Conservation (phyloP, 1,140 invertebrate genomes). For the Nymphalis io region DNA sequence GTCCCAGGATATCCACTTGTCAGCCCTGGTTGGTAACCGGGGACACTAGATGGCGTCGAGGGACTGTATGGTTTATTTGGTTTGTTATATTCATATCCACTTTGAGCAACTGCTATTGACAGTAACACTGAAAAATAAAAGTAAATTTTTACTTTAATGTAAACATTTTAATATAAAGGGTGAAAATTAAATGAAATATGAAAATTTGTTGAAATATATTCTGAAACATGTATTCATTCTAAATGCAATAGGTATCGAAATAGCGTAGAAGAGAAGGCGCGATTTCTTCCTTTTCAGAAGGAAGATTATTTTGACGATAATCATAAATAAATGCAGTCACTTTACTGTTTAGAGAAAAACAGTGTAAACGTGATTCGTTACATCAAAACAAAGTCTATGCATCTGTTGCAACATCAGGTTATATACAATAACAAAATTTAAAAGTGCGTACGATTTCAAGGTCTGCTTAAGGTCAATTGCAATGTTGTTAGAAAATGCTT, state of each 20-base stretch:
- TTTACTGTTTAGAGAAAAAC: neutral
- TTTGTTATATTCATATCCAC: conserved; percentile 81
- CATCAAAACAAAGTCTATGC: neutral
- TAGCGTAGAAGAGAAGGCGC: too few relatives aligned
- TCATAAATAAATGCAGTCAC: too few relatives aligned
- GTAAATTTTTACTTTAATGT: neutral
- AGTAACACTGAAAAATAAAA: conserved; percentile 64
- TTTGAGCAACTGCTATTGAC: conserved; percentile 66
- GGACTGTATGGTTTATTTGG: conserved; percentile 77
- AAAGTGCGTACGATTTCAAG: conserved; percentile 6
- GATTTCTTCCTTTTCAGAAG: too few relatives aligned
- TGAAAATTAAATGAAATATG: too few relatives aligned
- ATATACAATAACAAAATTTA: neutral
- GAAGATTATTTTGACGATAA: too few relatives aligned
- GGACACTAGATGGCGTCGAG: conserved; percentile 48
- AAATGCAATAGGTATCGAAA: too few relatives aligned
- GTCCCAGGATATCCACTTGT: conserved; percentile 47
- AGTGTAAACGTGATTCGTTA: neutral
- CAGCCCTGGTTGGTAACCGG: conserved; percentile 48
- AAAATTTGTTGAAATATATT: too few relatives aligned
- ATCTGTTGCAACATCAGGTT: neutral
- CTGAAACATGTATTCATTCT: too few relatives aligned
- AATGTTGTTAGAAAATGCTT: conserved; percentile 26
- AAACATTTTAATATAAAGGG: too few relatives aligned
- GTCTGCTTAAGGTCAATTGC: conserved; percentile 19